phyloP scores from a whole-genome alignment of 2,888 invertebrate species.

The Papilio protenor region DNA sequence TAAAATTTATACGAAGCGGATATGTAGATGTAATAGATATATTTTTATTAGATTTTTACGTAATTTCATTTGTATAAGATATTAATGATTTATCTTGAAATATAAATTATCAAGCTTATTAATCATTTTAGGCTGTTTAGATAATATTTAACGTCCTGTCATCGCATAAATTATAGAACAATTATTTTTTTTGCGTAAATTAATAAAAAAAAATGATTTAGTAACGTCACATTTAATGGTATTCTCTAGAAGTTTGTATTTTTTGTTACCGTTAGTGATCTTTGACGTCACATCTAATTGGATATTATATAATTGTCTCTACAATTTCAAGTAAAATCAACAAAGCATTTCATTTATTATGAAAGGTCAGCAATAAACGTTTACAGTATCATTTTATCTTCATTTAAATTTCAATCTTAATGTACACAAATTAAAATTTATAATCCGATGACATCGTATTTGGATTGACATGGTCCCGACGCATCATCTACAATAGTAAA shows the following conservation, averaged over 20 bases:
- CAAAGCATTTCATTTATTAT: conserved; percentile 27
- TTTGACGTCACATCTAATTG: too few relatives aligned
- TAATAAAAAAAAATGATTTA: too few relatives aligned
- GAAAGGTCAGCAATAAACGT: conserved; percentile 35
- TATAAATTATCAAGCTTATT: not conserved
- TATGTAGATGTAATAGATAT: not conserved
- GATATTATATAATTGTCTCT: too few relatives aligned
- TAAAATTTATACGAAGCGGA: conserved; percentile 27
- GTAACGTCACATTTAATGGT: too few relatives aligned
- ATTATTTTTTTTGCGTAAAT: too few relatives aligned
- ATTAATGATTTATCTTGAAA: not conserved
- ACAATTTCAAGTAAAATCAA: too few relatives aligned
- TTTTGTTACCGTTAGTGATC: too few relatives aligned
- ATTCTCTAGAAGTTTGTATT: too few relatives aligned
- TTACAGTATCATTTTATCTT: not conserved
- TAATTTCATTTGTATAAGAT: not conserved
- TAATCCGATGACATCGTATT: conserved; percentile 24
- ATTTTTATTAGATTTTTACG: not conserved
- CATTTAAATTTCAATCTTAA: conserved; percentile 34
- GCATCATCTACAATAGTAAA: conserved; percentile 43
- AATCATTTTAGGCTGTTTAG: not conserved
- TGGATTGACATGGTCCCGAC: conserved; percentile 28
- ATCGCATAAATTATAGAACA: not conserved
- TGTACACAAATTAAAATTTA: conserved; percentile 17
- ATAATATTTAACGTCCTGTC: not conserved